A percentile compares a stretch with the other conserved stretches of the same genome.
Evolutionary conservation across 2,888 invertebrate genomes (phyloP).

Genomic region (Mythimna vitellina): DNA sequence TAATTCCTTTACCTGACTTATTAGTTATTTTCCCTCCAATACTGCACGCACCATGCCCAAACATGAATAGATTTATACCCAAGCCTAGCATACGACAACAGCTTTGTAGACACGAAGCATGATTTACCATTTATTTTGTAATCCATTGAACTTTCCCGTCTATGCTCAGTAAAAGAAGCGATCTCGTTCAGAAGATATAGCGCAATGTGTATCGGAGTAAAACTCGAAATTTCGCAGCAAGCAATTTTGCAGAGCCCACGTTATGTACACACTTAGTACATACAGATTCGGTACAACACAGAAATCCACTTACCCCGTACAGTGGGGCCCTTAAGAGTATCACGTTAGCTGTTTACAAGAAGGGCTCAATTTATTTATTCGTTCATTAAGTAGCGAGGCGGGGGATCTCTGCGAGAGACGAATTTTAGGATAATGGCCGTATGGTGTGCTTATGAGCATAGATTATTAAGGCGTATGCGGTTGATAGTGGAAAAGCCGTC

Average conservation of each 20-base stretch:
- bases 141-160: conserved; percentile 55
- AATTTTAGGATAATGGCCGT: conserved; percentile 88
- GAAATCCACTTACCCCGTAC: conserved; percentile 90
- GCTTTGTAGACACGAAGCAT: conserved; percentile 28
- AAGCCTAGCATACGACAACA: conserved; percentile 29
- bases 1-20: conserved; percentile 65
- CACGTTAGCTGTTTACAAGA: conserved; percentile 86
- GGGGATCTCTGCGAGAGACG: conserved; percentile 85
- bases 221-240: conserved; percentile 57
- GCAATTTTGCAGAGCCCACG: conserved; percentile 74
- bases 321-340: conserved; percentile 83
- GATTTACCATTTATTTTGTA: conserved; percentile 43
- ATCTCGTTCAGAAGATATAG: conserved; percentile 29
- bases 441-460: conserved; percentile 72
- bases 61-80: conserved; percentile 67
- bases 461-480: conserved; percentile 68
- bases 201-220: conserved; percentile 52
- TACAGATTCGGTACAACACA: conserved; percentile 87
- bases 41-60: conserved; percentile 68
- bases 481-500: conserved; percentile 62
- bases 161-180: conserved; percentile 21
- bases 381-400: conserved; percentile 86
- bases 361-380: conserved; percentile 89
- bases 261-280: conserved; percentile 75
- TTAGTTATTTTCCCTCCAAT: conserved; percentile 63